Conservation (phyloP, 1,140 invertebrate genomes). For the Lepidurus arcticus region DNA sequence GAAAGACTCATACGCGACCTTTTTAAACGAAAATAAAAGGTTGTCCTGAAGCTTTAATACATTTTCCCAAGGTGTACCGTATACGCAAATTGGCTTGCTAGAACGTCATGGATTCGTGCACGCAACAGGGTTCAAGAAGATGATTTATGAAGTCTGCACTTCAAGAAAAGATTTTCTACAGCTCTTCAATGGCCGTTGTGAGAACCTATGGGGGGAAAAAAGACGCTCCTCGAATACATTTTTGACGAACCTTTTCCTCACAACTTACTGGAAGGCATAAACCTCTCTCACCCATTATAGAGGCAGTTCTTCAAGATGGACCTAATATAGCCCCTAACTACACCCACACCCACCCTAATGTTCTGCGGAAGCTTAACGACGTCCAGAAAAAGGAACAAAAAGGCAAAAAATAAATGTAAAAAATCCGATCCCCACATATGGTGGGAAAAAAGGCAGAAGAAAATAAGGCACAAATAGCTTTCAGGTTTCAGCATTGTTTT, state of each 20-base stretch:
- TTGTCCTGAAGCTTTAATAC: background rate
- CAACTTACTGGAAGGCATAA: background rate
- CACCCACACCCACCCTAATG: background rate
- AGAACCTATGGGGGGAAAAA: background rate
- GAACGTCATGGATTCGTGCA: background rate
- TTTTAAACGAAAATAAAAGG: background rate
- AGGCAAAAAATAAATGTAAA: slow-evolving; percentile 23
- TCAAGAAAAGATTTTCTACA: background rate
- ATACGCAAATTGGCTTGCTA: slow-evolving; percentile 10
- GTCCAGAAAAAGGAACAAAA: background rate
- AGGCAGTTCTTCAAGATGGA: background rate
- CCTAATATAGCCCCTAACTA: background rate
- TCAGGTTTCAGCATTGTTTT: slow-evolving; percentile 50
- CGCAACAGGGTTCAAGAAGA: background rate
- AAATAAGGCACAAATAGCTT: background rate
- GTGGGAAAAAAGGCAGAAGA: background rate
- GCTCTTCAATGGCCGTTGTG: background rate
- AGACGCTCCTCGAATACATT: background rate
- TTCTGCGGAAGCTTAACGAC: background rate
- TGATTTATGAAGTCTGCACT: background rate
- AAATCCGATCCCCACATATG: background rate
- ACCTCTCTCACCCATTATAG: background rate
- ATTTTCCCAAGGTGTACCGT: background rate
- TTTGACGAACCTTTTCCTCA: background rate
- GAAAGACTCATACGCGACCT: background rate